phyloP scores from a whole-genome alignment of 2,888 invertebrate genomes.

The Epistrophella euchroma region DNA sequence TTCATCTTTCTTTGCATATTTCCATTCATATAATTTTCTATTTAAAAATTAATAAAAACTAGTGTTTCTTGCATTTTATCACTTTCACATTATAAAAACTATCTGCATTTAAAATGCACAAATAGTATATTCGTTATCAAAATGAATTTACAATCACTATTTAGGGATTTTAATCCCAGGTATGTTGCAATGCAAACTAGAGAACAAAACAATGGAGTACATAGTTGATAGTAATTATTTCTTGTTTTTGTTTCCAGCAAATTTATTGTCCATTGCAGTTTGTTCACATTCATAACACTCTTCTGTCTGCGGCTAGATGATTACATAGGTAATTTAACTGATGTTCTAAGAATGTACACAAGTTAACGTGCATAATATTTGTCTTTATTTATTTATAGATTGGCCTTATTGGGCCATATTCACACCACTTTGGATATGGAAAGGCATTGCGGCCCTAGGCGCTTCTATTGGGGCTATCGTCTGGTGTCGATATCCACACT shows the following conservation, averaged over 20 bases:
- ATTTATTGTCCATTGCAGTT: conserved; percentile 97
- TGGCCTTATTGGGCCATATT: conserved; percentile 99
- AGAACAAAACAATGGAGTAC: neutral
- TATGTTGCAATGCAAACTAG: conserved; percentile 81
- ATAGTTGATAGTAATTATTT: neutral
- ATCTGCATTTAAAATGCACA: conserved; percentile 77
- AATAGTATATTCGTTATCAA: conserved; percentile 76
- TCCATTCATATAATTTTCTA: conserved; percentile 22
- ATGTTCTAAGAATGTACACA: neutral
- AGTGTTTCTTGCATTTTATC: neutral
- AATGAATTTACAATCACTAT: conserved; percentile 95
- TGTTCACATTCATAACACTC: conserved; percentile 95
- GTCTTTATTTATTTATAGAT: conserved; percentile 82
- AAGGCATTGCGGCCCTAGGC: conserved; percentile 94
- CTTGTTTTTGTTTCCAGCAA: conserved; percentile 88
- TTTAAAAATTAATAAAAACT: conserved; percentile 22
- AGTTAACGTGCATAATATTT: neutral
- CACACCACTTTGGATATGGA: conserved; percentile 99
- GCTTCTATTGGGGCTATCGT: conserved; percentile 96
- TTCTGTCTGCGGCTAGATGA: conserved; percentile 96
- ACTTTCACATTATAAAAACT: neutral
- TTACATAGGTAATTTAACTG: conserved; percentile 85
- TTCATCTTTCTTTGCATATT: conserved; percentile 30
- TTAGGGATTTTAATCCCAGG: conserved; percentile 97
- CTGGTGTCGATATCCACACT: conserved; percentile 98